Base-by-base conservation (phyloP, 2,113 vertebrate genomes). In the Tricholaema leucomelas region DNA sequence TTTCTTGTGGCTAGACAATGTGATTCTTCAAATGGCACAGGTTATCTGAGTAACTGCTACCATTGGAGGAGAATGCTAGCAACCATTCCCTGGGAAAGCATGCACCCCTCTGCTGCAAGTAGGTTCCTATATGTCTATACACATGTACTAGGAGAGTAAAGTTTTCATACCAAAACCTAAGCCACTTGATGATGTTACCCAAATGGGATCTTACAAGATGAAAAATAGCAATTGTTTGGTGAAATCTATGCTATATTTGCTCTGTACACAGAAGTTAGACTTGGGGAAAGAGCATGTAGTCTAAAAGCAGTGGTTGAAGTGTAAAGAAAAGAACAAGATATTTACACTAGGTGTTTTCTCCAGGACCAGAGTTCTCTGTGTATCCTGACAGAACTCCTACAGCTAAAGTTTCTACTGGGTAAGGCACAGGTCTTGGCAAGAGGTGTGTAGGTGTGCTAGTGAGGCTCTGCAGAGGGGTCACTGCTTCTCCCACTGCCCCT, bases 81-180 rank as follows among this genome's bases (percentile, higher is more conserved):
- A 33, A 5, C 40, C 40, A 30, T 36, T 31, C 21, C 31, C 17
- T 5, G 1, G 35, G 30, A n/a, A 36, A 35, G 38, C 27, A 3
- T 4, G 0, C 8, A 16, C 28, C 36, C 8, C 8, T 54, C 28
- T 5, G 48, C 28, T 35, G 15, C 21, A 21, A 16, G 16, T 6
- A 12, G 30, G 38, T 18, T 12, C 21, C 44, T 35, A 3, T 27
- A 18, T 1, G 3, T n/a, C 33, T 42, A 18, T 21, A 17, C 19
- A 8, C 0, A 0, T 21, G 16, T 31, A 23, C 35, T 27, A 2
- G 21, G 30, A 81, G 17, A 38, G 17, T 48, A 58, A 75, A 44
- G 50, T 31, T 69, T 70, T 75, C 42, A 4, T 15, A 20, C 28
- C 59, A 78, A 88, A 75, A 48, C 14, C 4, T 35, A 69, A 82